These are phyloP conservation scores for Stratiolaelaps scimitus DNA, from an alignment of 1,140 invertebrate genomes.

Conservation along the genomic window DNA sequence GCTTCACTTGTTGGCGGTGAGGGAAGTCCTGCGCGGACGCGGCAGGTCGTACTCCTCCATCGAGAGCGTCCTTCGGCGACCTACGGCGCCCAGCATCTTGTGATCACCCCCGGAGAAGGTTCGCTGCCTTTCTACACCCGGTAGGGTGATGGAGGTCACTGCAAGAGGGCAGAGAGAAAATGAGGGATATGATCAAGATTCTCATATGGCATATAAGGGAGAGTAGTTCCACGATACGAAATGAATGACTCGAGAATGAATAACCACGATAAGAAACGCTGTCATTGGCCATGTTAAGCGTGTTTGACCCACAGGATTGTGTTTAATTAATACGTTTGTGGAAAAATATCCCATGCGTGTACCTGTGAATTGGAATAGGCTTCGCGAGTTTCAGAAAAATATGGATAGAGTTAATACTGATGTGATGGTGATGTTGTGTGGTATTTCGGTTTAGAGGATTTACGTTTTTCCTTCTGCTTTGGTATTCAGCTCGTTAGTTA, in stretches of 20 bases:
- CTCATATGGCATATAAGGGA: not conserved
- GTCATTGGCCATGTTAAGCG: no score
- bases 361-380: no score
- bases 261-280: no score
- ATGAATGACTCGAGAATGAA: not conserved
- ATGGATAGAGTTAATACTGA: no score
- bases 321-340: no score
- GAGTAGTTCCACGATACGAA: not conserved
- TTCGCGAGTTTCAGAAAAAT: no score
- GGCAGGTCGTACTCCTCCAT: constrained; percentile 38
- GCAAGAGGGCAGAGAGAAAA: not conserved
- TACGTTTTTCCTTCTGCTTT: no score
- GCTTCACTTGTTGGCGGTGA: constrained; percentile 31
- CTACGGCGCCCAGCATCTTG: constrained; percentile 36
- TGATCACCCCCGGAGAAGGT: constrained; percentile 35
- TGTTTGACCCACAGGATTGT: no score
- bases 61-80: constrained; percentile 37
- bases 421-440: no score
- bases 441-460: no score
- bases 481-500: not conserved
- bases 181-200: not conserved
- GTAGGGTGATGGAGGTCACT: constrained; percentile 37
- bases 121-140: constrained; percentile 36
- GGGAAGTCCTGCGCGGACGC: constrained; percentile 31
- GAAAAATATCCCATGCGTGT: no score